Percentiles rank a stretch among this genome's conserved stretches.
phyloP scores from a whole-genome alignment of 2,113 vertebrate genomes.

The Hydrolagus affinis region DNA sequence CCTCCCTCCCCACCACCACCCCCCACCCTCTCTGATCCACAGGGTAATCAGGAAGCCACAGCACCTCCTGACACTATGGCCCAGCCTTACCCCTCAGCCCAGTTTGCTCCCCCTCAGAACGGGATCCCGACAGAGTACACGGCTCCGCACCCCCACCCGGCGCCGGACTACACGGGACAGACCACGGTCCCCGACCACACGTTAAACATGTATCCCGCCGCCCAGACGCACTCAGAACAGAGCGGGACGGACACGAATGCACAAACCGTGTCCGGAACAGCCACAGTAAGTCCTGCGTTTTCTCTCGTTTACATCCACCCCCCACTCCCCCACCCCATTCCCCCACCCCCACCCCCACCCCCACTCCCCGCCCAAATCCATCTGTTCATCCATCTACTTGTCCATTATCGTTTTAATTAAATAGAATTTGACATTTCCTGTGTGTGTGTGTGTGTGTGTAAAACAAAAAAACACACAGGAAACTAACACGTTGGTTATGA shows the following conservation, averaged over 20 bases:
- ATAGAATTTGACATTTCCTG: too few relatives aligned
- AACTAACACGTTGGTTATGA: too few relatives aligned
- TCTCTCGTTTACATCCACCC: too few relatives aligned
- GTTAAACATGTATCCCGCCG: slow-evolving; percentile 81
- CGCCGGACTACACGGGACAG: slow-evolving; percentile 81
- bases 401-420: too few relatives aligned
- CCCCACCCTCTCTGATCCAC: slow-evolving; percentile 34
- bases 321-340: too few relatives aligned
- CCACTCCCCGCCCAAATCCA: too few relatives aligned
- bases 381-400: too few relatives aligned
- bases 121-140: slow-evolving; percentile 83
- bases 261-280: slow-evolving; percentile 85
- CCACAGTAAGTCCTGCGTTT: slow-evolving; percentile 74
- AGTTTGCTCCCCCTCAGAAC: slow-evolving; percentile 84
- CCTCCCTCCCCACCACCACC: too few relatives aligned
- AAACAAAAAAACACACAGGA: too few relatives aligned
- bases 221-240: slow-evolving; percentile 81
- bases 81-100: slow-evolving; percentile 83
- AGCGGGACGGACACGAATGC: slow-evolving; percentile 67
- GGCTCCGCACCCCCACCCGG: slow-evolving; percentile 75
- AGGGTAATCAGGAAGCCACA: slow-evolving; percentile 94
- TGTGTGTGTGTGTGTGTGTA: too few relatives aligned
- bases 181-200: slow-evolving; percentile 78
- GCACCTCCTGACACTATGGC: slow-evolving; percentile 90
- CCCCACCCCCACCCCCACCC: too few relatives aligned